A percentile compares a stretch with the other conserved stretches of the same genome.
Conservation (phyloP, 1,140 invertebrate genomes). For the Phenacoccus solenopsis region DNA sequence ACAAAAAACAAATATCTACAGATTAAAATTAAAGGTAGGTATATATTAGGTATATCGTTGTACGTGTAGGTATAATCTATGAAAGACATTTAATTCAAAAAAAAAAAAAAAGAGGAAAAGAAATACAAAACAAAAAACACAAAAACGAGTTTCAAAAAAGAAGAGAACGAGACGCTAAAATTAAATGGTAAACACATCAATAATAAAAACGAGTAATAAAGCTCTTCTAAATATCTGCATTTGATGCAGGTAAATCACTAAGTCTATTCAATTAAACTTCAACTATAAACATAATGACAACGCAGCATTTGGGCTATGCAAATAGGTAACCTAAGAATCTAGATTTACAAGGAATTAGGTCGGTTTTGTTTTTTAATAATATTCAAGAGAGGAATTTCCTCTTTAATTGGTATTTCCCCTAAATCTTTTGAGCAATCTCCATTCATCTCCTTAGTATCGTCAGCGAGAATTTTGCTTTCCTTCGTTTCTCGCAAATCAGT, state of each 20-base stretch:
- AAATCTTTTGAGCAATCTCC: neutral
- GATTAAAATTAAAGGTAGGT: no score
- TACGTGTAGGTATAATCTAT: no score
- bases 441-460: neutral
- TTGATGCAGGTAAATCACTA: neutral
- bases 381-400: conserved; percentile 2
- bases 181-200: neutral
- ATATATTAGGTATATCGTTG: no score
- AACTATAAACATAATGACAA: neutral
- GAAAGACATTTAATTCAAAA: neutral
- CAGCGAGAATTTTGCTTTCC: neutral
- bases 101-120: neutral
- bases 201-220: neutral
- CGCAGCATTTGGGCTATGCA: neutral
- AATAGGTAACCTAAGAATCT: neutral
- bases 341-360: neutral
- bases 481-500: neutral
- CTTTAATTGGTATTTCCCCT: neutral
- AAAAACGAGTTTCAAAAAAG: no score
- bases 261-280: neutral
- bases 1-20: no score
- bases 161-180: neutral
- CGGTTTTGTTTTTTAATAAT: conserved; percentile 14
- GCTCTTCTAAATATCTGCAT: neutral
- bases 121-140: neutral